These are phyloP conservation scores for Eupithecia inturbata DNA, from an alignment of 2,888 invertebrate species.

Conservation along the genomic window DNA sequence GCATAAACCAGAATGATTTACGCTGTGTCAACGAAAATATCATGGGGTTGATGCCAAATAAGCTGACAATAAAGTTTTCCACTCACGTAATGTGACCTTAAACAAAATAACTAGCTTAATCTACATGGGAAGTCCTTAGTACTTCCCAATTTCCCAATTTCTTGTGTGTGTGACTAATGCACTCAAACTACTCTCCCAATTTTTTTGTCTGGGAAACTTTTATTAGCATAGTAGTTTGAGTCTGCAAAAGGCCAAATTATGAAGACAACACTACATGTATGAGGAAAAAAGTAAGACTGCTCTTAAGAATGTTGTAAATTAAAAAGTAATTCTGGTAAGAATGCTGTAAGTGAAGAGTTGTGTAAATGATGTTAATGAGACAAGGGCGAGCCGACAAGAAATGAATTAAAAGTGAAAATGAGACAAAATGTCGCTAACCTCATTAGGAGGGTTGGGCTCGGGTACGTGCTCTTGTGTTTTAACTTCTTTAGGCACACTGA, in stretches of 20 bases:
- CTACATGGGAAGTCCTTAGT: neutral
- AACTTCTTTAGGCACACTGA: neutral
- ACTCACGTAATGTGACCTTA: neutral
- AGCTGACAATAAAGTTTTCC: neutral
- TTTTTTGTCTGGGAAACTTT: no score
- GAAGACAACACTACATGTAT: neutral
- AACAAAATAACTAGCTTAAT: neutral
- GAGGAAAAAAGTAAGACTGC: neutral
- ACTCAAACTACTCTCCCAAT: no score
- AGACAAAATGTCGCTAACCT: slow-evolving; percentile 28
- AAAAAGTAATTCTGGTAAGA: slow-evolving; percentile 7
- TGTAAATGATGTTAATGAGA: slow-evolving; percentile 30
- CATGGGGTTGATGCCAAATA: neutral
- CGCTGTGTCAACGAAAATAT: neutral
- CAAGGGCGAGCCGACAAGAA: slow-evolving; percentile 18
- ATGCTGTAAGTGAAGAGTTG: slow-evolving; percentile 28
- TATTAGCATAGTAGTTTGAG: no score
- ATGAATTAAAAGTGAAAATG: slow-evolving; percentile 32
- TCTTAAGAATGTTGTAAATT: neutral
- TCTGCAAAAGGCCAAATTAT: neutral
- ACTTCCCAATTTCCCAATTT: neutral
- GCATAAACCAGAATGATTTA: neutral
- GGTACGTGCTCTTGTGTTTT: neutral
- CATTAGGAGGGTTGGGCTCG: slow-evolving; percentile 11
- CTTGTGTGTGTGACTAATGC: neutral